Evolutionary conservation across 2,113 vertebrate species (phyloP), one percentile per base, ranked within the genome.

Genomic region (Hiodon tergisus): DNA sequence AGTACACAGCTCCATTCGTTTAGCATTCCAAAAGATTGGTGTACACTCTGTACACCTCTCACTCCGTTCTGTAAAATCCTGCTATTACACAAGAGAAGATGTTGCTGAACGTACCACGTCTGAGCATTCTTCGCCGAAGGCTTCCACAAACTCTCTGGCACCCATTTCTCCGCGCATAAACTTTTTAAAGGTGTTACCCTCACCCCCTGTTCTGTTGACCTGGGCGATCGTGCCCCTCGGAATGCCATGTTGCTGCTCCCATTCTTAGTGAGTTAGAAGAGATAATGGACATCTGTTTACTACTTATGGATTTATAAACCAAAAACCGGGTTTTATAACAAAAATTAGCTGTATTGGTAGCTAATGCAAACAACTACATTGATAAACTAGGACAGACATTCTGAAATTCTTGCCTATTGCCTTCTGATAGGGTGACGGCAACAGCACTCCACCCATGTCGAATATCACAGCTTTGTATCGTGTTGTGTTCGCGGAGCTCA

Each of bases 151-250:
- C 63, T 83, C 84, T 53, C 83, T 82, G 9, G 77, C 13, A 0
- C 84, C 87, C 79, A 91, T 82, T 82, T 93, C 86, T 84, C 90
- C 93, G 84, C 87, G 86, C 85, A 87, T 81, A 78, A 90, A 92
- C 73, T 78, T 90, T 73, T 82, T 86, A 79, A 89, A 92, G 52
- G 81, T 86, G n/a, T 87, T 85, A 0, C 55, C 78, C 31, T 87
- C 78, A 0, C 88, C 90, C 63, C 86, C 86, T 2, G 76, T 78
- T 13, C 75, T 62, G 0, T 91, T 51, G 50, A 89, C 90, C 79
- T 78, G 85, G 58, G 81, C 62, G 67, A 93, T 58, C 1, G 88
- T 94, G 78, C 92, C 89, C 0, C 81, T 65, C 63, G 89, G 93
- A 76, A 95, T 13, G 3, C 55, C 79, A 58, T 89, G 85, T 76